Percentiles rank a stretch among this genome's conserved stretches.
Conservation (phyloP, 1,140 invertebrate species). For the Drosophila prosaltans region DNA sequence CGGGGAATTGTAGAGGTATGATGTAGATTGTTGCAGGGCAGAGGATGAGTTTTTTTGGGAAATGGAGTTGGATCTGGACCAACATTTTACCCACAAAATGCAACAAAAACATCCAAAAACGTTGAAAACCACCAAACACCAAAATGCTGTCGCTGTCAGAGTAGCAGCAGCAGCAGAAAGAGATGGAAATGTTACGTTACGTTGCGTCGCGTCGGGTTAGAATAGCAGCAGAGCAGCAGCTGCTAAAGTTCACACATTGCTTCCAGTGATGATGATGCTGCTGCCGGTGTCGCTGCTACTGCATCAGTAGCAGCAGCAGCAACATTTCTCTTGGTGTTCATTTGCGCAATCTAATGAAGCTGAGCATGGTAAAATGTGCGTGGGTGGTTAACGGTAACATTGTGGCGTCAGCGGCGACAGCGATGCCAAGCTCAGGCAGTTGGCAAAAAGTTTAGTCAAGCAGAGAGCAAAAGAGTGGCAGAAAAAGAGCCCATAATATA, state of each 20-base stretch:
- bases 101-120: constrained; percentile 63
- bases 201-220: not conserved
- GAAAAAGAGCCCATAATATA: constrained; percentile 55
- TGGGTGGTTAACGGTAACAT: constrained; percentile 61
- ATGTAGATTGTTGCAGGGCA: not conserved
- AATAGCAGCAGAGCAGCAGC: constrained; percentile 45
- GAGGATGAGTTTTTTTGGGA: not conserved
- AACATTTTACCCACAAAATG: constrained; percentile 21
- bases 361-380: constrained; percentile 69
- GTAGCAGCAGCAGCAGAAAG: constrained; percentile 10
- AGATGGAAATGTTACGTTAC: constrained; percentile 29
- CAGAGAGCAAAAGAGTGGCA: not conserved
- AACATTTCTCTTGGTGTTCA: constrained; percentile 47
- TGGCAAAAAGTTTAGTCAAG: constrained; percentile 60
- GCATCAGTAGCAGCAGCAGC: not conserved
- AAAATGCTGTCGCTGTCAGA: constrained; percentile 69
- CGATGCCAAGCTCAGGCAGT: constrained; percentile 29
- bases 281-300: not conserved
- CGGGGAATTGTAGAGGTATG: not conserved
- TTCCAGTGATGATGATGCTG: constrained; percentile 15
- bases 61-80: constrained; percentile 9
- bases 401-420: constrained; percentile 31
- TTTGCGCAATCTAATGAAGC: constrained; percentile 76
- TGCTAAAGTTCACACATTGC: constrained; percentile 66
- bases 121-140: constrained; percentile 70